Conservation (phyloP, 2,113 vertebrate genomes). For the Myodes glareolus region DNA sequence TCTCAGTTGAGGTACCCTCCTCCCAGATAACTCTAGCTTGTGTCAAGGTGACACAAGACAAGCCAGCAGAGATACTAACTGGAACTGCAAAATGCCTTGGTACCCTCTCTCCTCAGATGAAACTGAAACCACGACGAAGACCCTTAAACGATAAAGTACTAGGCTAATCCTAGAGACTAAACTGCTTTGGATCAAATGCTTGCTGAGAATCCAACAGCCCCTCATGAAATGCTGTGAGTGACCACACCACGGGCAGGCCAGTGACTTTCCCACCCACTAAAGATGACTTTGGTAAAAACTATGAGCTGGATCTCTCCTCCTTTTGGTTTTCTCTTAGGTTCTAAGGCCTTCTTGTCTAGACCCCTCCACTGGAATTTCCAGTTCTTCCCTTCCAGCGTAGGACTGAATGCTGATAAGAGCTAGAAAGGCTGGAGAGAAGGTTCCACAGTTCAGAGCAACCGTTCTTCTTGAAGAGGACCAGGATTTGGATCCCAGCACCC, state of each 20-base stretch:
- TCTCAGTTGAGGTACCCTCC: background rate
- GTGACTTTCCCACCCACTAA: background rate
- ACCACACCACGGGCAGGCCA: background rate
- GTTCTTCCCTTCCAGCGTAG: background rate
- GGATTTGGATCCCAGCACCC: background rate
- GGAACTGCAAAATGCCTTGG: background rate
- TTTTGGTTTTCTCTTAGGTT: no score
- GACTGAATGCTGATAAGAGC: background rate
- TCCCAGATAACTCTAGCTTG: background rate
- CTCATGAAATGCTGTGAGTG: background rate
- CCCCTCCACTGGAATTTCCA: background rate
- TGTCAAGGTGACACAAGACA: background rate
- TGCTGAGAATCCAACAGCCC: background rate
- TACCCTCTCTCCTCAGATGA: background rate
- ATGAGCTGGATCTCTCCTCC: background rate
- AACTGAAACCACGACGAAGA: background rate
- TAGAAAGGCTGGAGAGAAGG: background rate
- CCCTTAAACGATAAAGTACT: no score
- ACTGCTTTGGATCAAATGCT: background rate
- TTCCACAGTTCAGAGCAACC: background rate
- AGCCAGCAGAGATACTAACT: background rate
- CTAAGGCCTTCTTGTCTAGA: background rate
- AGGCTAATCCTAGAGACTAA: background rate
- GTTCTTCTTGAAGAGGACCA: background rate
- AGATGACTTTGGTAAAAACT: background rate